Evolutionary conservation across 2,113 vertebrate species (phyloP).

Genomic region (Caracal caracal): DNA sequence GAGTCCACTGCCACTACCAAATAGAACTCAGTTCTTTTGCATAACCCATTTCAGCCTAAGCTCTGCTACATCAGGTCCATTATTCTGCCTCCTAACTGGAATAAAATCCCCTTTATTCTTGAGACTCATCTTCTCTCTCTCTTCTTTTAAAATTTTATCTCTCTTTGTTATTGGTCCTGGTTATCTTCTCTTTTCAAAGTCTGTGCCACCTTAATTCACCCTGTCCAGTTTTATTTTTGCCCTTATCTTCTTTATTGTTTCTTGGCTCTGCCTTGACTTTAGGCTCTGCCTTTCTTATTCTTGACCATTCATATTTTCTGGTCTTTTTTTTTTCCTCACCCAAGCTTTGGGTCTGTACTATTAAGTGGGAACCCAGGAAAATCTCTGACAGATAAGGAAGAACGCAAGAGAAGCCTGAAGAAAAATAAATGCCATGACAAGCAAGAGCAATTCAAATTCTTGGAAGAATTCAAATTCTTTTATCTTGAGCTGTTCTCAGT

Average conservation of each 20-base stretch:
- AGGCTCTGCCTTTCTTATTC: neutral
- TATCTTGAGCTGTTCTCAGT: neutral
- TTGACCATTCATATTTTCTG: neutral
- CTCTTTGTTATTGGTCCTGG: neutral
- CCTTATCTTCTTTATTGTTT: neutral
- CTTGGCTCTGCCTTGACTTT: neutral
- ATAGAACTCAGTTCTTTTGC: neutral
- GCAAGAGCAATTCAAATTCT: slow-evolving; percentile 8
- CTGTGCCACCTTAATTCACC: neutral
- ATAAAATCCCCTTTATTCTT: neutral
- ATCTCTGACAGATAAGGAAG: neutral
- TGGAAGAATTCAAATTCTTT: neutral
- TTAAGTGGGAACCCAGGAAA: neutral
- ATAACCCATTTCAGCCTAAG: neutral
- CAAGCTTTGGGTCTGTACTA: neutral
- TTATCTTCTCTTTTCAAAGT: neutral
- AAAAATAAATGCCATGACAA: neutral
- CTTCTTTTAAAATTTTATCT: neutral
- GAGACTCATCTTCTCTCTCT: too few species aligned
- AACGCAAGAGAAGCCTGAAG: neutral
- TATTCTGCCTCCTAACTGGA: too few species aligned
- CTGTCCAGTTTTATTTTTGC: neutral
- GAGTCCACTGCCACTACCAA: neutral
- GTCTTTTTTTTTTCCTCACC: neutral
- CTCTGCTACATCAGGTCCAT: neutral